Evolutionary conservation across 2,113 vertebrate genomes (phyloP).

Genomic region (Natator depressus): DNA sequence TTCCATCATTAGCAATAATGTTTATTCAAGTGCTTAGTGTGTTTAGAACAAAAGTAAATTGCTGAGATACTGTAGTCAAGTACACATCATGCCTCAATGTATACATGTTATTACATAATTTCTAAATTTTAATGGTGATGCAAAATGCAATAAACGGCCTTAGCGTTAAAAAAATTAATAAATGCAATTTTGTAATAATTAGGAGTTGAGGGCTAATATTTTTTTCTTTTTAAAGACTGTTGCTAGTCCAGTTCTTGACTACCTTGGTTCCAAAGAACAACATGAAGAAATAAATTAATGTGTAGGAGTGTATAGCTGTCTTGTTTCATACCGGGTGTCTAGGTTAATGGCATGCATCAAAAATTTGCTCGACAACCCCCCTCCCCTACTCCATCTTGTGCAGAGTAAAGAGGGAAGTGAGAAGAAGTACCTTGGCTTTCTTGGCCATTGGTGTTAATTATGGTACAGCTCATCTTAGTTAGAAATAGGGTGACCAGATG

Average conservation of each 20-base stretch:
- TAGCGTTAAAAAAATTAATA: slow-evolving; percentile 48
- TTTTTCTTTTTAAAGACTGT: background rate
- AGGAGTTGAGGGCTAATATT: slow-evolving; percentile 45
- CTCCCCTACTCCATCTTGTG: background rate
- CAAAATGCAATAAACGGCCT: slow-evolving; percentile 18
- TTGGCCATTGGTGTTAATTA: background rate
- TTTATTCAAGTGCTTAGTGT: slow-evolving; percentile 19
- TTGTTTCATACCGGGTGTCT: background rate
- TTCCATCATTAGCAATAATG: slow-evolving; percentile 70
- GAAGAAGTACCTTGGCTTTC: background rate
- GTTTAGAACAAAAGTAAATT: slow-evolving; percentile 38
- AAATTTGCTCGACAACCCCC: background rate
- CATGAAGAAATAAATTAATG: background rate
- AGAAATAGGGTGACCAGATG: background rate
- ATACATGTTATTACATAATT: slow-evolving; percentile 24
- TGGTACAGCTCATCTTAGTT: background rate
- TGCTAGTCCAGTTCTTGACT: slow-evolving; percentile 14
- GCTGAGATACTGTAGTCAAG: slow-evolving; percentile 2
- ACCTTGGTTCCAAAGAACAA: slow-evolving; percentile 2
- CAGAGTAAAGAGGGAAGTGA: background rate
- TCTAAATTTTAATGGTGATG: slow-evolving; percentile 39
- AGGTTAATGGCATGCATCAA: accelerated
- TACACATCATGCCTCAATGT: slow-evolving; percentile 32
- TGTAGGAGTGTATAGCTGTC: background rate
- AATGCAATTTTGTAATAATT: slow-evolving; percentile 38